Evolutionary conservation across 2,888 invertebrate species (phyloP).

Genomic region (Ophioninae sp.): DNA sequence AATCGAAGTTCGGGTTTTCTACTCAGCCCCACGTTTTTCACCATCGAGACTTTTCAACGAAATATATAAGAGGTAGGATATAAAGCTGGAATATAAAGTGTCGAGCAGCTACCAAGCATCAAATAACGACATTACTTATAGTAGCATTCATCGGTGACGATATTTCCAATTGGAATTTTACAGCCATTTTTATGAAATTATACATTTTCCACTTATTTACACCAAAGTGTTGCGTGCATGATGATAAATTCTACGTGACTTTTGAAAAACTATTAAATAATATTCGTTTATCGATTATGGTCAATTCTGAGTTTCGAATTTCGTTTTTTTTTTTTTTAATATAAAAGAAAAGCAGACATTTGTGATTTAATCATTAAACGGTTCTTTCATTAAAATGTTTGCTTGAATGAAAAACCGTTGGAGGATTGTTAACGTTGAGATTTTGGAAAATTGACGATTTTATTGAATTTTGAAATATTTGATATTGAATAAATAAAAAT

Average conservation of each 20-base stretch:
- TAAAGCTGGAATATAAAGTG: conserved; percentile 43
- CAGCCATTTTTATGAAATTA: conserved; percentile 4
- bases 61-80: conserved; percentile 19
- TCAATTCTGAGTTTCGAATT: background rate
- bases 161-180: conserved; percentile 33
- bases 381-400: too few species aligned
- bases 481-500: too few species aligned
- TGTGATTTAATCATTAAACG: background rate
- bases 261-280: background rate
- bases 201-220: background rate
- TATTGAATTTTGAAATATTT: background rate
- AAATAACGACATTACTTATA: conserved; percentile 58
- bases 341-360: background rate
- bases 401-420: too few species aligned
- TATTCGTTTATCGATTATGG: background rate
- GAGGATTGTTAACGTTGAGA: background rate
- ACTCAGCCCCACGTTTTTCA: conserved; percentile 21
- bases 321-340: background rate
- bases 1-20: too few species aligned
- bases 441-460: background rate
- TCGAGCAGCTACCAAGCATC: conserved; percentile 78
- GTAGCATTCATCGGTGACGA: conserved; percentile 60
- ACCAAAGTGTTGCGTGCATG: background rate
- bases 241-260: background rate
- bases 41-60: conserved; percentile 8